These are phyloP conservation scores for Salvelinus namaycush DNA, from an alignment of 2,113 vertebrate species.

Conservation along the genomic window DNA sequence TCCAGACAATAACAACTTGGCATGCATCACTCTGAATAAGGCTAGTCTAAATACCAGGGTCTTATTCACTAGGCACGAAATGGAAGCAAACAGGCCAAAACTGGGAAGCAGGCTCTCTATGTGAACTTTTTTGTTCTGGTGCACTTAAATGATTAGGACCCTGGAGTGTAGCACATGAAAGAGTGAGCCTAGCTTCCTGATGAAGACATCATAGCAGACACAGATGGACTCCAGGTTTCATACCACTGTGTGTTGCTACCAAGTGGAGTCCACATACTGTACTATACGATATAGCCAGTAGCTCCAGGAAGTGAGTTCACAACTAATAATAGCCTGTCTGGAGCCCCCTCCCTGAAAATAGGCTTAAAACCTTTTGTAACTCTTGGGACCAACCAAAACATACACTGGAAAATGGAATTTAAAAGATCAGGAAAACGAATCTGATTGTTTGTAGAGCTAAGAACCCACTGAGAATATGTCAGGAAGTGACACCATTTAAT, in stretches of 20 bases:
- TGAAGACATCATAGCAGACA: no score
- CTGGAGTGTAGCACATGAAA: no score
- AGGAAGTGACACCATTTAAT: not conserved
- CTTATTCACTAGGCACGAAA: no score
- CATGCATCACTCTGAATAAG: no score
- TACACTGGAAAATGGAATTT: not conserved
- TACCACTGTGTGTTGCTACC: not conserved
- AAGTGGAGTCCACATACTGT: not conserved
- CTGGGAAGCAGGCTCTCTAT: no score
- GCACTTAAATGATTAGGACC: no score
- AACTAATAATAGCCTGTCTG: not conserved
- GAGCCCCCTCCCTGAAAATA: not conserved
- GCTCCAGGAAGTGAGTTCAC: not conserved
- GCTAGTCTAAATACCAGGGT: no score
- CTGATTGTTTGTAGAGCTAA: not conserved
- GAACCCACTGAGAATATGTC: not conserved
- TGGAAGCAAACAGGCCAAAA: no score
- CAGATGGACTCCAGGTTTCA: not conserved
- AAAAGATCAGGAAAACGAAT: not conserved
- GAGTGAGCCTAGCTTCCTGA: no score
- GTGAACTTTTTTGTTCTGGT: no score
- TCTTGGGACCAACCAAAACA: not conserved
- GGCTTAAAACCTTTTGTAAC: not conserved
- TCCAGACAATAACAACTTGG: no score
- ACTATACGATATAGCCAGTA: not conserved